phyloP scores from a whole-genome alignment of 2,888 invertebrate genomes.

The Drosophila neotestacea region DNA sequence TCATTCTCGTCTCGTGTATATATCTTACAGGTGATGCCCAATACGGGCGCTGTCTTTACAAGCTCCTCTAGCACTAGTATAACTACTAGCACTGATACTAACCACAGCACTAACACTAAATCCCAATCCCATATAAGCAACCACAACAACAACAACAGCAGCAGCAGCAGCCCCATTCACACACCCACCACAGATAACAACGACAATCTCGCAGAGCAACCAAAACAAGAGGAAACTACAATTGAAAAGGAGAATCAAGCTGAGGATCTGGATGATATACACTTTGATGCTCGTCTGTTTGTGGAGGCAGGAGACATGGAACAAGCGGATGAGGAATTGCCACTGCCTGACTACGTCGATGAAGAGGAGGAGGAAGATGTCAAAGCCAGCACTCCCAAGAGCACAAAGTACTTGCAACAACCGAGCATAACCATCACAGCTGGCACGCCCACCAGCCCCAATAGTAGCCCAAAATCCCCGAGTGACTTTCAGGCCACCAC shows the following conservation, averaged over 20 bases:
- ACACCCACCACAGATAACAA: constrained; percentile 14
- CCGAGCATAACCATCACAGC: constrained; percentile 27
- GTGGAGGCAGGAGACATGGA: constrained; percentile 63
- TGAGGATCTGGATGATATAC: constrained; percentile 62
- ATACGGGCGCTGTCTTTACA: constrained; percentile 85
- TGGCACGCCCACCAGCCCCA: constrained; percentile 46
- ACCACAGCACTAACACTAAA: constrained; percentile 52
- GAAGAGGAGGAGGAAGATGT: constrained; percentile 61
- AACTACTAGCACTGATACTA: constrained; percentile 60
- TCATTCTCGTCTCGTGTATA: constrained; percentile 57
- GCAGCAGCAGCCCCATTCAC: constrained; percentile 30
- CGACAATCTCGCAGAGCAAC: constrained; percentile 1
- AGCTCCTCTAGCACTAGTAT: constrained; percentile 78
- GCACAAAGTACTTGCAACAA: constrained; percentile 19
- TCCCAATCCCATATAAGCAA: constrained; percentile 29
- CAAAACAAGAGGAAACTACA: constrained; percentile 8
- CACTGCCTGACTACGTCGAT: constrained; percentile 55
- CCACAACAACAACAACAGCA: constrained; percentile 20
- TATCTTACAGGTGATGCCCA: constrained; percentile 85
- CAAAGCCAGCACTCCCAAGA: constrained; percentile 66
- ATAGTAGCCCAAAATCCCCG: constrained; percentile 15
- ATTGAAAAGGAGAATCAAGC: constrained; percentile 51
- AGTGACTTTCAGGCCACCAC: constrained; percentile 71
- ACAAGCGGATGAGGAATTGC: constrained; percentile 43
- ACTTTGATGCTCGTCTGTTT: constrained; percentile 79